A percentile compares a stretch with the other conserved stretches of the same genome.
These are phyloP conservation scores for Streptopelia turtur DNA, from an alignment of 2,797 vertebrate species.

Conservation along the genomic window DNA sequence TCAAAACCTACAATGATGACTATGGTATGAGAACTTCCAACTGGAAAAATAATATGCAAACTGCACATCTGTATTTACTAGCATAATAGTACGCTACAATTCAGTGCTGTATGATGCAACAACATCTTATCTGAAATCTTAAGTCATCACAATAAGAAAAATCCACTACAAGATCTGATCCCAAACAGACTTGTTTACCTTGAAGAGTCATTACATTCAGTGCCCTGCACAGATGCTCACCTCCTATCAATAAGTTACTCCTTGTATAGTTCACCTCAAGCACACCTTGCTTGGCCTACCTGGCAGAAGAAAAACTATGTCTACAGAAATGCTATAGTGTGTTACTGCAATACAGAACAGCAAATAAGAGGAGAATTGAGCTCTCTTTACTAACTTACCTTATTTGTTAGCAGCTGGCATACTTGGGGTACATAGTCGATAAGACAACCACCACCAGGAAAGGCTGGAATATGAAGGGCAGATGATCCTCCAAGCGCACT, in stretches of 20 bases:
- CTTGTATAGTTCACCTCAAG: neutral
- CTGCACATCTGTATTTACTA: neutral
- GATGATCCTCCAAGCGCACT: slow-evolving; percentile 96
- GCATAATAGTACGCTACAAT: neutral
- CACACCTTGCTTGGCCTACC: neutral
- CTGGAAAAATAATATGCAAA: neutral
- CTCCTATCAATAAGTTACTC: neutral
- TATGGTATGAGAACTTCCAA: neutral
- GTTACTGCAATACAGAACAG: neutral
- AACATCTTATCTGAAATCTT: neutral
- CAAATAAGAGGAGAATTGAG: neutral
- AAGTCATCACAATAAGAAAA: neutral
- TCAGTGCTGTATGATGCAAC: neutral
- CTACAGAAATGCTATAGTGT: neutral
- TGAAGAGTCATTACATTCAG: neutral
- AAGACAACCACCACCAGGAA: slow-evolving; percentile 95
- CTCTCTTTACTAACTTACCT: slow-evolving; percentile 80
- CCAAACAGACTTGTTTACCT: neutral
- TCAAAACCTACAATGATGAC: neutral
- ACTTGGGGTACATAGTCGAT: slow-evolving; percentile 99
- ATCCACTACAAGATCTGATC: neutral
- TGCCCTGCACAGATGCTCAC: neutral
- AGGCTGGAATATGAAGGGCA: slow-evolving; percentile 95
- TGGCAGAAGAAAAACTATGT: neutral
- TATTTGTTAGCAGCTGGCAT: slow-evolving; percentile 96